Evolutionary conservation across 2,888 invertebrate genomes (phyloP).

Genomic region (Agriopis marginaria): DNA sequence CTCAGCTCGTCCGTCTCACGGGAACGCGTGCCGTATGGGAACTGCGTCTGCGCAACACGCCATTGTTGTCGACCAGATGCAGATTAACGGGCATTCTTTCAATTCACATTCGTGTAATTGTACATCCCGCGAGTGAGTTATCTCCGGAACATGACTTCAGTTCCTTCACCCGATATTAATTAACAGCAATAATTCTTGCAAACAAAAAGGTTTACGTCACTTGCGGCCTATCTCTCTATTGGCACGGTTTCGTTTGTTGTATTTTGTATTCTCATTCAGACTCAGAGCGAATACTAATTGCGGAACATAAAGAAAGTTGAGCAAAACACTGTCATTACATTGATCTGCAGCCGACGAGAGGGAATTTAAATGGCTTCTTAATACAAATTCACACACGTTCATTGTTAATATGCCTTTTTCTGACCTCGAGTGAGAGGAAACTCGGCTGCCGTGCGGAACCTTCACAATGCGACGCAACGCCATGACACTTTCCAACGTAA

Average conservation of each 20-base stretch:
- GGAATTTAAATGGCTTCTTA: conserved; percentile 40
- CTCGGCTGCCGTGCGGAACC: conserved; percentile 40
- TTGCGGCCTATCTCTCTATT: not conserved
- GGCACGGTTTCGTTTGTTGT: conserved; percentile 13
- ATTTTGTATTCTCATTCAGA: not conserved
- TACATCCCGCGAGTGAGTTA: conserved; percentile 28
- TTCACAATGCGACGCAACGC: conserved; percentile 37
- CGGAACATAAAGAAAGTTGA: conserved; percentile 33
- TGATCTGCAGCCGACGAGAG: conserved; percentile 30
- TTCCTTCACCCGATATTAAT: conserved; percentile 17
- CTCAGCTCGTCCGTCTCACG: conserved; percentile 44
- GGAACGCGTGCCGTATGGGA: conserved; percentile 50
- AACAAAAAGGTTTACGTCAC: conserved; percentile 11
- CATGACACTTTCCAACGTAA: conserved; percentile 68
- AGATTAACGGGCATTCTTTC: conserved; percentile 33
- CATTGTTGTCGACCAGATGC: conserved; percentile 57
- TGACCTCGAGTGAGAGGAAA: conserved; percentile 40
- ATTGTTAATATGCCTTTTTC: conserved; percentile 50
- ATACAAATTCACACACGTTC: conserved; percentile 53
- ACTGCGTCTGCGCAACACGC: conserved; percentile 50
- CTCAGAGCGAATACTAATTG: conserved; percentile 28
- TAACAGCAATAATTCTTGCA: conserved; percentile 4
- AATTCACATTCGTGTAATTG: conserved; percentile 12
- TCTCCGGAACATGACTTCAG: conserved; percentile 21
- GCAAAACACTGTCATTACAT: conserved; percentile 36